Conservation (phyloP, 2,888 invertebrate species). For the Panzeria rudis region DNA sequence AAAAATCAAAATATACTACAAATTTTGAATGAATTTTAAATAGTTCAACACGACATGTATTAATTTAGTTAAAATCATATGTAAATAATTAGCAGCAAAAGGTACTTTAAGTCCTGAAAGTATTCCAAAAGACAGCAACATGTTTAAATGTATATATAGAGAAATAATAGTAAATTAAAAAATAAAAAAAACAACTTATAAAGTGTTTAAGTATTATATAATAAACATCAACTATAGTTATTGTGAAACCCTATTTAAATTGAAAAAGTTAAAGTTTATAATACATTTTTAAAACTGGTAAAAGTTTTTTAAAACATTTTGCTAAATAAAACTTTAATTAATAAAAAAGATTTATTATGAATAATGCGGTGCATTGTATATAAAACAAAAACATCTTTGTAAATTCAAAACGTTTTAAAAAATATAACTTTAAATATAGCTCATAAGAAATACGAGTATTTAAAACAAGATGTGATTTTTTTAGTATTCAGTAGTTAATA, state of each 20-base stretch:
- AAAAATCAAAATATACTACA: background rate
- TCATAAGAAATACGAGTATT: conserved; percentile 59
- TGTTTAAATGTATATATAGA: conserved; percentile 50
- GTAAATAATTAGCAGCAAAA: conserved; percentile 44
- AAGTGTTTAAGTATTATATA: conserved; percentile 46
- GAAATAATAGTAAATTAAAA: conserved; percentile 50
- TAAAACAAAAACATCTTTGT: conserved; percentile 37
- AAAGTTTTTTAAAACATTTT: background rate
- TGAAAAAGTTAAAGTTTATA: background rate
- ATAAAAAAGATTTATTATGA: background rate
- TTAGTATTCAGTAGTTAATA: conserved; percentile 69
- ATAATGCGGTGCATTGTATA: conserved; percentile 17
- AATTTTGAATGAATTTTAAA: background rate
- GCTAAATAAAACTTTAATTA: background rate
- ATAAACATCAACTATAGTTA: conserved; percentile 4
- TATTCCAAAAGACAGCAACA: background rate
- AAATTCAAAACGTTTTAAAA: conserved; percentile 52
- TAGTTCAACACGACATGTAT: background rate
- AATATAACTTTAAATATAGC: background rate
- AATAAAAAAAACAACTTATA: conserved; percentile 41
- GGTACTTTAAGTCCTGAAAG: conserved; percentile 39
- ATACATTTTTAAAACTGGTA: background rate
- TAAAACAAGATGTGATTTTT: conserved; percentile 70
- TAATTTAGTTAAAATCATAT: conserved; percentile 15
- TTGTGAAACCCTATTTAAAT: conserved; percentile 7